Percentiles rank a stretch among this genome's conserved stretches.
Conservation (phyloP, 2,888 invertebrate genomes). For the Hoplodrina ambigua region DNA sequence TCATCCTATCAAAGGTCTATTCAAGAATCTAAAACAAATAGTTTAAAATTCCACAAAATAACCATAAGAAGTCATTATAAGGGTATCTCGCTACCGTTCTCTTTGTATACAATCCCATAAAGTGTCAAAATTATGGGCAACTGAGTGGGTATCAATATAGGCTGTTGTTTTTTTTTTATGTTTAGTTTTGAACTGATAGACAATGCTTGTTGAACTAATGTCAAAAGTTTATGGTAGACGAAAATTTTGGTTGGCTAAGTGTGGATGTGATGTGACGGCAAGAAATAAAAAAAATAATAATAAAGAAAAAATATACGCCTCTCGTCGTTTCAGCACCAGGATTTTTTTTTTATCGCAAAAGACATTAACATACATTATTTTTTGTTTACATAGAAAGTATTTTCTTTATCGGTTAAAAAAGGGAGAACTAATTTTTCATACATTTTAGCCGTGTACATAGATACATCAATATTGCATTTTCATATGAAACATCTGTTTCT, state of each 20-base stretch:
- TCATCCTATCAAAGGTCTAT: conserved; percentile 44
- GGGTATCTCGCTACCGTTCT: conserved; percentile 69
- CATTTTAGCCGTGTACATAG: too few relatives aligned
- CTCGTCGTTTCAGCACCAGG: too few relatives aligned
- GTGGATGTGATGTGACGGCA: conserved; percentile 34
- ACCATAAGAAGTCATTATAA: conserved; percentile 47
- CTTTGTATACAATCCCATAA: conserved; percentile 66
- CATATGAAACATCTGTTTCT: too few relatives aligned
- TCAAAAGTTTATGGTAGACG: conserved; percentile 59
- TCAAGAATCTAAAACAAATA: conserved; percentile 52
- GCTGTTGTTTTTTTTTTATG: conserved; percentile 49
- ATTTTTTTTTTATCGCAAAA: too few relatives aligned
- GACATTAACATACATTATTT: too few relatives aligned
- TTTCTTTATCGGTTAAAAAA: too few relatives aligned
- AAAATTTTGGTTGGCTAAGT: conserved; percentile 4
- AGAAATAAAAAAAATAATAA: background rate
- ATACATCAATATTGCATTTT: too few relatives aligned
- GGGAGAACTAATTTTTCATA: too few relatives aligned
- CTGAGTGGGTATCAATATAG: conserved; percentile 63
- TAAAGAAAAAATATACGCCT: too few relatives aligned
- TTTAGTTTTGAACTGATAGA: conserved; percentile 57
- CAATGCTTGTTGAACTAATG: conserved; percentile 62
- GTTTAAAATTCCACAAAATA: conserved; percentile 47
- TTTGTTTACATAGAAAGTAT: too few relatives aligned
- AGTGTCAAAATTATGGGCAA: conserved; percentile 69